Evolutionary conservation across 2,888 invertebrate genomes (phyloP).

Genomic region (Drosophila dives): DNA sequence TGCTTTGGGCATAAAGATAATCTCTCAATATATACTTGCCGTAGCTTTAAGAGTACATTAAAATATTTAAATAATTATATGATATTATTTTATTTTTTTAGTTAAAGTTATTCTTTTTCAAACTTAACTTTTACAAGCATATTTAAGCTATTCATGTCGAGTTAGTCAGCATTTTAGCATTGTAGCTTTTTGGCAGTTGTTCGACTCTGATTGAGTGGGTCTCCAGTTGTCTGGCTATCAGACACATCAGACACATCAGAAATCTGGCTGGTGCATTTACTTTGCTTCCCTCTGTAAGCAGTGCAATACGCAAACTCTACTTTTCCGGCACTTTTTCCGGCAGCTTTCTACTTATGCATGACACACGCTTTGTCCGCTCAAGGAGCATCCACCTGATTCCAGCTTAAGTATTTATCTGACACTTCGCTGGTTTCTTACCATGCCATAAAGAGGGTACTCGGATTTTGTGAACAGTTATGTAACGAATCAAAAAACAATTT

Average conservation of each 20-base stretch:
- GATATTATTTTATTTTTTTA: not conserved
- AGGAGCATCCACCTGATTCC: conserved; percentile 5
- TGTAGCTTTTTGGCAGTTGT: not conserved
- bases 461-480: not conserved
- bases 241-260: conserved; percentile 24
- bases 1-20: not conserved
- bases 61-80: not conserved
- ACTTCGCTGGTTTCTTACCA: conserved; percentile 54
- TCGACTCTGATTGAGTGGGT: conserved; percentile 7
- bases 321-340: conserved; percentile 12
- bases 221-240: conserved; percentile 7
- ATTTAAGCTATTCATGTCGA: not conserved
- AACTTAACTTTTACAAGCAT: not conserved
- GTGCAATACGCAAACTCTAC: conserved; percentile 18
- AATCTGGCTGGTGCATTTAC: conserved; percentile 60
- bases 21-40: not conserved
- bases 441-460: not conserved
- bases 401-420: conserved; percentile 65
- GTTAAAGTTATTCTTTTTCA: no score
- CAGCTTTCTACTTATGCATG: not conserved
- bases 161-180: no score
- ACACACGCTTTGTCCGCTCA: not conserved
- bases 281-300: conserved; percentile 54
- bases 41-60: not conserved
- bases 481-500: not conserved